These are phyloP conservation scores for Chloropsis hardwickii DNA, from an alignment of 2,113 vertebrate genomes.

Conservation along the genomic window DNA sequence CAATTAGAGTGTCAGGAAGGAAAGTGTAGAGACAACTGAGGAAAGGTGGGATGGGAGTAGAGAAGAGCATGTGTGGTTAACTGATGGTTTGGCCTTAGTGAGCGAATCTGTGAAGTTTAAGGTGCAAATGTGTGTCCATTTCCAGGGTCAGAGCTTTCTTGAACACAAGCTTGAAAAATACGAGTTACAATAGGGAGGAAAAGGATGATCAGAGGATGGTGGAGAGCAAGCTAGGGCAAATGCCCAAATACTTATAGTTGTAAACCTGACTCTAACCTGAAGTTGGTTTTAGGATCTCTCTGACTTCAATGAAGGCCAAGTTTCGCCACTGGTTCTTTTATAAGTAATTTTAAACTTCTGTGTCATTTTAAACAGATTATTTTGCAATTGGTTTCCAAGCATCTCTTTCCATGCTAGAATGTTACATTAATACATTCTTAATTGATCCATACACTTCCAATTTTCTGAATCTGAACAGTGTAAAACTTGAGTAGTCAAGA, in stretches of 20 bases:
- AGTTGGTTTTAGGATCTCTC: not conserved
- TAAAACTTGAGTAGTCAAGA: constrained; percentile 51
- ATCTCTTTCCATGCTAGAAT: constrained; percentile 60
- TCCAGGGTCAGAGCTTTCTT: not conserved
- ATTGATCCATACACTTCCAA: constrained; percentile 64
- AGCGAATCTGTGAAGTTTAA: not conserved
- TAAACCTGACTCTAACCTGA: not conserved
- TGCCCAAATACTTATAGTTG: not conserved
- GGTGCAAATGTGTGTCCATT: not conserved
- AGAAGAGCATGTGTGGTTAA: not conserved
- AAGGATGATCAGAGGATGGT: not conserved
- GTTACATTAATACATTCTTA: constrained; percentile 73
- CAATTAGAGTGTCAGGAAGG: constrained; percentile 5
- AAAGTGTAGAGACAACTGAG: not conserved
- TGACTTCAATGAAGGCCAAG: not conserved
- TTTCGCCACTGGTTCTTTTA: not conserved
- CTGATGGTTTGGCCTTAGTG: not conserved
- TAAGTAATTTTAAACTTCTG: constrained; percentile 11
- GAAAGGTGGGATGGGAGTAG: not conserved
- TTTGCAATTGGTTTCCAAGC: constrained; percentile 50
- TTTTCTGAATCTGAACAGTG: constrained; percentile 70
- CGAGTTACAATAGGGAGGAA: not conserved
- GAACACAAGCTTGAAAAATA: not conserved
- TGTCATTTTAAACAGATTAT: constrained; percentile 60
- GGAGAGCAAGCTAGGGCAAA: not conserved